Conservation (phyloP, 2,888 invertebrate genomes). For the Hyppa rectilinea region DNA sequence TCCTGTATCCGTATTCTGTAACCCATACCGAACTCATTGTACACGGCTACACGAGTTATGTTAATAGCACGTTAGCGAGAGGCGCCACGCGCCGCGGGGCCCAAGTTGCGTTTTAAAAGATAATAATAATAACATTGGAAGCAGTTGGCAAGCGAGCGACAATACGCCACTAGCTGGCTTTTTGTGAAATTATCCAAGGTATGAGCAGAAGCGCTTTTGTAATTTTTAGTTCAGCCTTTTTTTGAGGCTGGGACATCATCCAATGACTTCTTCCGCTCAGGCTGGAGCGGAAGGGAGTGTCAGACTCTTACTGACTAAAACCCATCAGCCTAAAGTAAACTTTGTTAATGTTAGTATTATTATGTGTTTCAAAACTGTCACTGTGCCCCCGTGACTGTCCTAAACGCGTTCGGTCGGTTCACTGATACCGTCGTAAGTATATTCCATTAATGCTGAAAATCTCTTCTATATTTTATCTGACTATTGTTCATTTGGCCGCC, state of each 20-base stretch:
- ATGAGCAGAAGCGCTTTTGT: slow-evolving; percentile 28
- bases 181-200: slow-evolving; percentile 42
- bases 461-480: neutral
- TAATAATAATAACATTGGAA: slow-evolving; percentile 84
- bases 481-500: neutral
- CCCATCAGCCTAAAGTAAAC: no score
- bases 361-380: neutral
- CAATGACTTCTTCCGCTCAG: no score
- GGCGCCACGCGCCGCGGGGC: slow-evolving; percentile 65
- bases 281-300: no score
- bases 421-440: neutral
- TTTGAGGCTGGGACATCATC: no score
- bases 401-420: no score
- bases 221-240: neutral
- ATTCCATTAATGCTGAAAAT: neutral
- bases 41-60: slow-evolving; percentile 52
- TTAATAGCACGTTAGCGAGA: slow-evolving; percentile 56
- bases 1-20: slow-evolving; percentile 42
- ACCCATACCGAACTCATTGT: slow-evolving; percentile 37
- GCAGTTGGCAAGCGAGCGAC: slow-evolving; percentile 84
- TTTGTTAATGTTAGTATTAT: neutral
- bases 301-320: no score
- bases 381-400: no score
- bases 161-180: slow-evolving; percentile 69
- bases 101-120: slow-evolving; percentile 75